These are phyloP conservation scores for Phoxinus phoxinus DNA, from an alignment of 2,113 vertebrate species.

Conservation along the genomic window DNA sequence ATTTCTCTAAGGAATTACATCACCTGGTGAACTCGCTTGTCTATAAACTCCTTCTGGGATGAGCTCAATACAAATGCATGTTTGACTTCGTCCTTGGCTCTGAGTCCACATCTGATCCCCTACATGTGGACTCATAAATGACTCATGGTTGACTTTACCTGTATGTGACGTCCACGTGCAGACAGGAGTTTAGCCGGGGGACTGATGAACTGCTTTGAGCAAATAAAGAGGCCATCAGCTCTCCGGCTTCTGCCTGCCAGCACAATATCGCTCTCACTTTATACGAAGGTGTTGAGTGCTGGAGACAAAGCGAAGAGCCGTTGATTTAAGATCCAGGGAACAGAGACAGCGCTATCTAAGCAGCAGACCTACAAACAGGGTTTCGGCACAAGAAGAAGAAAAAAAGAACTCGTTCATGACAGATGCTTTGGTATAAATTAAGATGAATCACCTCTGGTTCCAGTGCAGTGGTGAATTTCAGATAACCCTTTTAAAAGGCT, in stretches of 20 bases:
- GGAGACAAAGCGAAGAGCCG: conserved; percentile 64
- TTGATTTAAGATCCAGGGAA: conserved; percentile 68
- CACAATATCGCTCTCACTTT: conserved; percentile 62
- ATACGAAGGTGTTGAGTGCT: conserved; percentile 74
- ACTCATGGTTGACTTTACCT: conserved; percentile 23
- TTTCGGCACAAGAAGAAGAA: neutral
- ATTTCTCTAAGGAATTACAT: conserved; percentile 32
- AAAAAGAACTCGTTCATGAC: neutral
- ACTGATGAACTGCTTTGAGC: conserved; percentile 44
- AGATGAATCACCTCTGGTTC: conserved; percentile 35
- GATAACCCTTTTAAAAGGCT: conserved; percentile 7
- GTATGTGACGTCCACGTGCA: conserved; percentile 40
- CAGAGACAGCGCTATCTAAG: conserved; percentile 59
- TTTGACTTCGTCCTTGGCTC: conserved; percentile 13
- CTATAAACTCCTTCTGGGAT: conserved; percentile 14
- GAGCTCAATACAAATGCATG: neutral
- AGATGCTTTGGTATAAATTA: conserved; percentile 20
- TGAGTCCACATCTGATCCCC: neutral
- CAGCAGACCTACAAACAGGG: conserved; percentile 29
- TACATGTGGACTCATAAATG: conserved; percentile 8
- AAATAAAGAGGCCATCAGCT: conserved; percentile 52
- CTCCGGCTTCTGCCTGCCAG: conserved; percentile 43
- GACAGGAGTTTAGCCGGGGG: conserved; percentile 37
- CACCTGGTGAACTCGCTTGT: neutral
- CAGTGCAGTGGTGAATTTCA: neutral